phyloP scores from a whole-genome alignment of 2,888 invertebrate genomes.

The Branchellion lobata region DNA sequence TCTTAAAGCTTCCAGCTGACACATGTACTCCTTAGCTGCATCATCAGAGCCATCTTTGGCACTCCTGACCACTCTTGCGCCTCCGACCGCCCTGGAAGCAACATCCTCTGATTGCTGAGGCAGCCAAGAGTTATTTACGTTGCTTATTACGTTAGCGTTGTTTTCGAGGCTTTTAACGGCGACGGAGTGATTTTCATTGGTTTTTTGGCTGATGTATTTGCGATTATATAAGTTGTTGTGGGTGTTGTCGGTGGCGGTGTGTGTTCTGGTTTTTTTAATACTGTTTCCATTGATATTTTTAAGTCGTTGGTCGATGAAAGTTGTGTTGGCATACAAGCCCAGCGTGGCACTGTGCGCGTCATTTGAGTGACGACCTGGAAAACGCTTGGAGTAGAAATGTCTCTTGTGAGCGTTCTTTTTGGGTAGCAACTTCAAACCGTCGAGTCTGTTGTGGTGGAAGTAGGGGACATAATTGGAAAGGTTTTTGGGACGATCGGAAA shows the following conservation, averaged over 20 bases:
- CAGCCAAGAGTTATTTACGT: neutral
- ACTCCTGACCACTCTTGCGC: neutral
- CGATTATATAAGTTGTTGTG: neutral
- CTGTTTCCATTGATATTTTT: too few relatives aligned
- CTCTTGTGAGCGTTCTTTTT: too few relatives aligned
- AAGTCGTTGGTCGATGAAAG: too few relatives aligned
- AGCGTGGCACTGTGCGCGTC: too few relatives aligned
- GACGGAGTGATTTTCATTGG: neutral
- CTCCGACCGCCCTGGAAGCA: neutral
- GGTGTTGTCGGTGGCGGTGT: neutral
- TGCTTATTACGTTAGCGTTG: neutral
- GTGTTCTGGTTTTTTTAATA: neutral
- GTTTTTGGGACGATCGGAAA: neutral
- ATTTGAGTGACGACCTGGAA: neutral
- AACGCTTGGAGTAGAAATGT: neutral
- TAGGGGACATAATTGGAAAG: neutral
- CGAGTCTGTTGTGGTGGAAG: neutral
- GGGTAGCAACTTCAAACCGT: neutral
- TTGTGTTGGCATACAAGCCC: too few relatives aligned
- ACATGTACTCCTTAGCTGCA: constrained; percentile 34
- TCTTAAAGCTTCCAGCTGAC: constrained; percentile 36
- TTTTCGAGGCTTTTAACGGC: neutral
- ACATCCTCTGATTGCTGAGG: neutral
- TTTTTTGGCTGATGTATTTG: neutral
- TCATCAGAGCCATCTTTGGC: neutral